Evolutionary conservation across 2,113 vertebrate genomes (phyloP).

Genomic region (Equus przewalskii): DNA sequence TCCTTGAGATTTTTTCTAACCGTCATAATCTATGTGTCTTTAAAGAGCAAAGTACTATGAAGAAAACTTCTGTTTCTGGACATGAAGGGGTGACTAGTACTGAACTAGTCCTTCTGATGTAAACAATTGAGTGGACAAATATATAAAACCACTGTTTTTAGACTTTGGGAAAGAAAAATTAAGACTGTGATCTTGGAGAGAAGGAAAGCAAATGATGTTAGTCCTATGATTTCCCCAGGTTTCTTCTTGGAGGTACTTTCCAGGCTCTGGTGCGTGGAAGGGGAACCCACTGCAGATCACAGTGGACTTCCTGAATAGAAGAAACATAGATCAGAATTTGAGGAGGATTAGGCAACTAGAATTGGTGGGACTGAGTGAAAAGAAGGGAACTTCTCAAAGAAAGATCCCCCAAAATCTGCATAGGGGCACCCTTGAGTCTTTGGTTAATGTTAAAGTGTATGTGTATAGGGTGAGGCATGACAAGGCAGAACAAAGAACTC

Average conservation of each 20-base stretch:
- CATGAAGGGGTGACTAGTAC: neutral
- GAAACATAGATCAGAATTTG: neutral
- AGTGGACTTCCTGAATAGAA: neutral
- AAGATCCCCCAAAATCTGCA: neutral
- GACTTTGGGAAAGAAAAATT: neutral
- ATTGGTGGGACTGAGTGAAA: neutral
- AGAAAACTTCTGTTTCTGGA: neutral
- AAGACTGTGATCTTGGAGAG: neutral
- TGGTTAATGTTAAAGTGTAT: neutral
- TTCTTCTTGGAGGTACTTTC: neutral
- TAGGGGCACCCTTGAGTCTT: neutral
- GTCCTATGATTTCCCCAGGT: neutral
- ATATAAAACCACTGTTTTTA: neutral
- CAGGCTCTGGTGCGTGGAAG: neutral
- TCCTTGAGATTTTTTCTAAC: neutral
- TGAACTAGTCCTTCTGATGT: neutral
- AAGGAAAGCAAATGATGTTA: neutral
- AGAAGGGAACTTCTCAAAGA: neutral
- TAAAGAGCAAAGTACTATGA: neutral
- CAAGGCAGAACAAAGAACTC: neutral
- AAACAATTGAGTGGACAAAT: neutral
- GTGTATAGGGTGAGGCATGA: neutral
- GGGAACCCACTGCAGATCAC: fast-evolving
- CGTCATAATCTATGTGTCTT: neutral
- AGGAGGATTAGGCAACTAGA: neutral